Evolutionary conservation across 1,140 invertebrate genomes (phyloP).

Genomic region (Littorina saxatilis): DNA sequence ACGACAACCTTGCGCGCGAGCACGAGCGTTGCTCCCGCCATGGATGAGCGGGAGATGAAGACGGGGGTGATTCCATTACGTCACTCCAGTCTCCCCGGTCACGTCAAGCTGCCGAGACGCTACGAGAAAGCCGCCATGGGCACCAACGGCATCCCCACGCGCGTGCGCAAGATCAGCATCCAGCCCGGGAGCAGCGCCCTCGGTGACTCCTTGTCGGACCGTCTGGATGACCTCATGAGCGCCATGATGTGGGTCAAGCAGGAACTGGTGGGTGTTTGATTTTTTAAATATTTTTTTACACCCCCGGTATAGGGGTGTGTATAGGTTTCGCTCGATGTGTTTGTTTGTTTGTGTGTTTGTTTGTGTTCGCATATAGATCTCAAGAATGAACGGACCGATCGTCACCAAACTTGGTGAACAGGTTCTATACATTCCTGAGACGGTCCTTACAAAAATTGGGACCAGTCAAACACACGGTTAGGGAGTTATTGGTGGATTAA

Average conservation of each 20-base stretch:
- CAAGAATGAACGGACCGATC: too few species aligned
- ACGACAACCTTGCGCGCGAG: background rate
- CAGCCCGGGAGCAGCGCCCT: slow-evolving; percentile 22
- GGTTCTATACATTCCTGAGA: too few species aligned
- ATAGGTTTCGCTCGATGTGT: too few species aligned
- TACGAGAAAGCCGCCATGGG: slow-evolving; percentile 48
- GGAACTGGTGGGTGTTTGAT: slow-evolving; percentile 61
- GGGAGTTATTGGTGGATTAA: too few species aligned
- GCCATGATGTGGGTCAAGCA: slow-evolving; percentile 63
- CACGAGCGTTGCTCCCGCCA: background rate
- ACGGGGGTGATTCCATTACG: slow-evolving; percentile 53
- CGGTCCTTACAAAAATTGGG: too few species aligned
- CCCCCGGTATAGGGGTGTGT: too few species aligned
- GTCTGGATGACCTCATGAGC: slow-evolving; percentile 51
- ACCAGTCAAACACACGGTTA: too few species aligned
- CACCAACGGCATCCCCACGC: slow-evolving; percentile 33
- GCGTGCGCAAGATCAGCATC: slow-evolving; percentile 51
- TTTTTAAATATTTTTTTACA: too few species aligned
- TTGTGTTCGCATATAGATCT: too few species aligned
- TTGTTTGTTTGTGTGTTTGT: too few species aligned
- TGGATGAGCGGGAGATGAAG: slow-evolving; percentile 48
- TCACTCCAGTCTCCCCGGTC: slow-evolving; percentile 47
- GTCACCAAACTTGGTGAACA: too few species aligned
- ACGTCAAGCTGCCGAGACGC: slow-evolving; percentile 56
- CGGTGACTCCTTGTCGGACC: slow-evolving; percentile 42